Conservation (phyloP, 64 coral and sea anemone genomes). For the Catalaphyllia jardinei region DNA sequence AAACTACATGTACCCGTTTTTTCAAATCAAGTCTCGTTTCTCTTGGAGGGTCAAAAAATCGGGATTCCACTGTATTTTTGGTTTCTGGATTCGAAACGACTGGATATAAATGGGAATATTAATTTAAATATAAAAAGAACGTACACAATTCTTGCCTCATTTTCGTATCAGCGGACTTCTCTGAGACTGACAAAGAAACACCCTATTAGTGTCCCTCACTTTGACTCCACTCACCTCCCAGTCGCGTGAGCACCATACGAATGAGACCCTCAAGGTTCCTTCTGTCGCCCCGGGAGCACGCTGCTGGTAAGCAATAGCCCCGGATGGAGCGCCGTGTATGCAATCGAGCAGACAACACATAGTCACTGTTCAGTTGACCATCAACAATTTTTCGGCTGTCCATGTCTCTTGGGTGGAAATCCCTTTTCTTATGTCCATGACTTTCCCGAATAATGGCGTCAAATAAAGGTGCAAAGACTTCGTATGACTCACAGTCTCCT, state of each 20-base stretch:
- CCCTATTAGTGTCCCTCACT: neutral
- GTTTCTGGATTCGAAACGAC: too few relatives aligned
- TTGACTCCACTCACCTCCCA: conserved; percentile 55
- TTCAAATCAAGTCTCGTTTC: too few relatives aligned
- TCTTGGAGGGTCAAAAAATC: too few relatives aligned
- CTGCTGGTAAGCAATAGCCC: conserved; percentile 66
- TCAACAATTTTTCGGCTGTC: conserved; percentile 39
- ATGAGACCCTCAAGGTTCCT: conserved; percentile 55
- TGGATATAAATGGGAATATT: too few relatives aligned
- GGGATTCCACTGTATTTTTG: too few relatives aligned
- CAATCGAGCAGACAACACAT: conserved; percentile 50
- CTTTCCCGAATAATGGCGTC: conserved; percentile 66
- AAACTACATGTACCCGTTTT: too few relatives aligned
- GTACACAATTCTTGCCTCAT: neutral
- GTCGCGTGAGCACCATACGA: conserved; percentile 46
- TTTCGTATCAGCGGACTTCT: neutral
- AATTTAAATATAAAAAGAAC: too few relatives aligned
- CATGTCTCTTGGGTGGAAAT: conserved; percentile 51
- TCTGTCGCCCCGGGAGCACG: conserved; percentile 50
- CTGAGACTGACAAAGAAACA: neutral
- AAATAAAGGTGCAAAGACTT: conserved; percentile 68
- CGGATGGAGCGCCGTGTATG: conserved; percentile 57
- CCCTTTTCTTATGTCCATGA: conserved; percentile 30
- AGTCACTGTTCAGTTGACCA: conserved; percentile 33
- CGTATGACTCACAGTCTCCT: conserved; percentile 74